phyloP scores from a whole-genome alignment of 37 sponge, comb jelly and placozoan genomes.

The Haliclona indistincta region DNA sequence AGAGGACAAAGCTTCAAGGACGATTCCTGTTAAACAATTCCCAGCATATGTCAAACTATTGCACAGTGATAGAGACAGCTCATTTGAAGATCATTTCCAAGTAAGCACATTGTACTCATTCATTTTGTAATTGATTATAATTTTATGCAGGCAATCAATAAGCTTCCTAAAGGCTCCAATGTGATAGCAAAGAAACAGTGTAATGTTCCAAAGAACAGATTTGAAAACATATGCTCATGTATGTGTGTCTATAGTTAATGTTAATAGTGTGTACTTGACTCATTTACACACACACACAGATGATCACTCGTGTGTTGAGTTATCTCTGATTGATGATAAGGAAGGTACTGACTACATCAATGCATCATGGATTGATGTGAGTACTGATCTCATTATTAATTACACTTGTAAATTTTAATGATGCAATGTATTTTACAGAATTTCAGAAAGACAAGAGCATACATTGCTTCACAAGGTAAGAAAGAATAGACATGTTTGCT shows the following conservation, averaged over 20 bases:
- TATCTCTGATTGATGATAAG: constrained; percentile 2
- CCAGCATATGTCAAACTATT: constrained; percentile 43
- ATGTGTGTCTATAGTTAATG: no score
- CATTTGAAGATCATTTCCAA: constrained; percentile 67
- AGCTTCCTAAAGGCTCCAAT: constrained; percentile 26
- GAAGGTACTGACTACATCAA: constrained; percentile 56
- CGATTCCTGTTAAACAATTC: constrained; percentile 50
- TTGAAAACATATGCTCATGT: constrained; percentile 70
- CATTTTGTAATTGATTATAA: background rate
- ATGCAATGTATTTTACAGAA: constrained; percentile 7
- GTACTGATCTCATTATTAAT: background rate
- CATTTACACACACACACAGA: constrained; percentile 6
- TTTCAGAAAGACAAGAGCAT: constrained; percentile 28
- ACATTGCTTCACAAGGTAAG: constrained; percentile 62
- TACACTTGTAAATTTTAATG: background rate
- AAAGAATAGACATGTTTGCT: background rate
- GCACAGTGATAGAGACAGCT: constrained; percentile 51
- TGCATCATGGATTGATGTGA: constrained; percentile 62
- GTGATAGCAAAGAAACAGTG: constrained; percentile 14
- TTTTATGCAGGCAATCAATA: constrained; percentile 27
- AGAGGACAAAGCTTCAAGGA: constrained; percentile 2
- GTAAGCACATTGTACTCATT: constrained; percentile 12
- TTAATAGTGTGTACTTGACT: no score
- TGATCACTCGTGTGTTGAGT: constrained; percentile 41
- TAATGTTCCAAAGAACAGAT: constrained; percentile 66